Evolutionary conservation across 1,140 invertebrate genomes (phyloP), one percentile per base, ranked within the genome.

Genomic region (Pogonus chalceus): DNA sequence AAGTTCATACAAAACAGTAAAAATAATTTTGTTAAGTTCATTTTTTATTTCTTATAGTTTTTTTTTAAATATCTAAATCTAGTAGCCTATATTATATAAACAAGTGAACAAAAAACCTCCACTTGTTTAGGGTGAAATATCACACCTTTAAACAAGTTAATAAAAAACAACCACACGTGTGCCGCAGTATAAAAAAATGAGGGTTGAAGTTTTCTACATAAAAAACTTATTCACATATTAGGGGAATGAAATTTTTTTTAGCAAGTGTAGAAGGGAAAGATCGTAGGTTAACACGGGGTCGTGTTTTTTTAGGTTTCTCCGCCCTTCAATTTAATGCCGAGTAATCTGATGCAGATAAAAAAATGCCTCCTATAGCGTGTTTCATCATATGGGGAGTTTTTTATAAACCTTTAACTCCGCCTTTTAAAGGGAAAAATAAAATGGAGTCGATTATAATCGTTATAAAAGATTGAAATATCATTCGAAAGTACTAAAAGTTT

Each of bases 391-490:
- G 53, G 56, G 59, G 59, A 51, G 53, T 56, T 58, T 60, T 60
- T 60, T 60, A 56, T 58, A 47, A 23, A 58, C 54, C 57, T 60
- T 58, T 37, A 55, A 53, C 53, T 47, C 49, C 56, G 54, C 59
- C 52, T 49, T 22, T 9, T 9, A 9, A 21, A 26, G 14, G 46
- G 4, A 37, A 21, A 10, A 21, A 26, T 47, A 57, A 57, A 57
- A 60, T 60, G 58, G 58, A 22, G 56, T 49, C 39, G 35, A 23
- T 23, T 35, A 20, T 14, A 31, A n/a, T 23, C 21, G 20, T 7
- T 7, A 2, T 14, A 31, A 54, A 26, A 22, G 21, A 53, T n/a
- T n/a, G n/a, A n/a, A n/a, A n/a, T n/a, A n/a, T n/a, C n/a, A n/a
- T n/a, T n/a, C n/a, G n/a, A n/a, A n/a, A n/a, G n/a, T n/a, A n/a